These are phyloP conservation scores for Ellobius talpinus DNA, from an alignment of 2,113 vertebrate genomes.

Conservation along the genomic window DNA sequence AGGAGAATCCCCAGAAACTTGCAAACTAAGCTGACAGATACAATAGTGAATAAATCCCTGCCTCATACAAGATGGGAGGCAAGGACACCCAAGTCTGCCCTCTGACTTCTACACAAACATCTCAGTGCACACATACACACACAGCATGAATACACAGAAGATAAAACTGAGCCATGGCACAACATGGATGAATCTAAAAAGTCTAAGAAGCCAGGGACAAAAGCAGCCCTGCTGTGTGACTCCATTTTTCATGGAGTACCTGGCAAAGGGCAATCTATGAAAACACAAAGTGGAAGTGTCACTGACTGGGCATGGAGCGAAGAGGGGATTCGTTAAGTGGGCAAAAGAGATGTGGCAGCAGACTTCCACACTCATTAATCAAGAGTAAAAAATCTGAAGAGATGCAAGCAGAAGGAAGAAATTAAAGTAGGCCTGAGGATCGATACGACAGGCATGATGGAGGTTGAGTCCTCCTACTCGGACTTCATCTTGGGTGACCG, in stretches of 20 bases:
- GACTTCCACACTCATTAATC: constrained; percentile 67
- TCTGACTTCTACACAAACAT: not conserved
- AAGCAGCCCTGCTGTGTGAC: not conserved
- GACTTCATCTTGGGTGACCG: constrained; percentile 96
- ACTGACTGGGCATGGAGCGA: not conserved
- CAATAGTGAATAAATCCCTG: not conserved
- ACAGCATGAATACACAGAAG: not conserved
- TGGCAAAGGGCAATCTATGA: not conserved
- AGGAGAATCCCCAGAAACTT: not conserved
- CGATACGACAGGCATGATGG: constrained; percentile 95
- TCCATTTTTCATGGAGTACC: not conserved
- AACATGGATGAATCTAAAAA: not conserved
- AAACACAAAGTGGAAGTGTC: not conserved
- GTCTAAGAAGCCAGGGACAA: not conserved
- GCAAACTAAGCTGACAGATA: not conserved
- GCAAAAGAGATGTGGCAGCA: not conserved
- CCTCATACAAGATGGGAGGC: not conserved
- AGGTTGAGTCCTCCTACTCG: constrained; percentile 95
- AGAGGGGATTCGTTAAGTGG: not conserved
- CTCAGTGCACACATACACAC: not conserved
- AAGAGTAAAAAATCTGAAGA: constrained; percentile 78
- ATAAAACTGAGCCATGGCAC: not conserved
- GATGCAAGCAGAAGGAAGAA: constrained; percentile 83
- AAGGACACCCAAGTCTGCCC: not conserved
- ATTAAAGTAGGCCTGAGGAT: constrained; percentile 89